These are phyloP conservation scores for Anolis sagrei DNA, from an alignment of 2,113 vertebrate species.

Conservation along the genomic window DNA sequence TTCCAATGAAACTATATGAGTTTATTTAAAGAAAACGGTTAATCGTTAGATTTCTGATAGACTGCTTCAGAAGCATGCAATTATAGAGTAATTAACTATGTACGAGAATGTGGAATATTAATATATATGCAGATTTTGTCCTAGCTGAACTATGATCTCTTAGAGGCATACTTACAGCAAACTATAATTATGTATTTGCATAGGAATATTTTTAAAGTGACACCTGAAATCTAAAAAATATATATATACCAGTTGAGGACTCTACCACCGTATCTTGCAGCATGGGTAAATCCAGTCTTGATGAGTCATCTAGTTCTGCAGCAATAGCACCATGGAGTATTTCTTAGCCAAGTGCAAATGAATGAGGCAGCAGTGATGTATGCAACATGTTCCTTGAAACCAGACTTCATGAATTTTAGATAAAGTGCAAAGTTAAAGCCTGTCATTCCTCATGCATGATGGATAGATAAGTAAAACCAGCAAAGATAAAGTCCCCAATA, in stretches of 20 bases:
- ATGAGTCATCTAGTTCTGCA: conserved; percentile 5
- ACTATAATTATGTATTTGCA: not conserved
- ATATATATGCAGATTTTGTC: not conserved
- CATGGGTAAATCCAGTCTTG: not conserved
- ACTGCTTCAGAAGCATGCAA: not conserved
- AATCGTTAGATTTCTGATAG: not conserved
- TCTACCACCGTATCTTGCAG: not conserved
- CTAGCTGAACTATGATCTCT: not conserved
- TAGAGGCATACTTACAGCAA: not conserved
- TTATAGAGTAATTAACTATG: not conserved
- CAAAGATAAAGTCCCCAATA: conserved; percentile 35
- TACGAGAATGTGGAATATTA: not conserved
- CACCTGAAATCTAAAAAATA: not conserved
- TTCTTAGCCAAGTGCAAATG: conserved; percentile 33
- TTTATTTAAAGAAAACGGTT: not conserved
- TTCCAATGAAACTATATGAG: not conserved
- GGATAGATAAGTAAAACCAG: conserved; percentile 49
- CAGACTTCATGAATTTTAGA: conserved; percentile 48
- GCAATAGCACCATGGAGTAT: conserved; percentile 4
- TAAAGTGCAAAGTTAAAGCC: conserved; percentile 49
- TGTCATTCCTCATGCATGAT: conserved; percentile 52
- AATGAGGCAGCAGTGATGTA: conserved; percentile 7
- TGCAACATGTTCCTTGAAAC: conserved; percentile 30
- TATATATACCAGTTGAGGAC: not conserved
- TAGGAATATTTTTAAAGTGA: not conserved